These are phyloP conservation scores for Drosophila burlai DNA, from an alignment of 1,140 invertebrate species.

Conservation along the genomic window DNA sequence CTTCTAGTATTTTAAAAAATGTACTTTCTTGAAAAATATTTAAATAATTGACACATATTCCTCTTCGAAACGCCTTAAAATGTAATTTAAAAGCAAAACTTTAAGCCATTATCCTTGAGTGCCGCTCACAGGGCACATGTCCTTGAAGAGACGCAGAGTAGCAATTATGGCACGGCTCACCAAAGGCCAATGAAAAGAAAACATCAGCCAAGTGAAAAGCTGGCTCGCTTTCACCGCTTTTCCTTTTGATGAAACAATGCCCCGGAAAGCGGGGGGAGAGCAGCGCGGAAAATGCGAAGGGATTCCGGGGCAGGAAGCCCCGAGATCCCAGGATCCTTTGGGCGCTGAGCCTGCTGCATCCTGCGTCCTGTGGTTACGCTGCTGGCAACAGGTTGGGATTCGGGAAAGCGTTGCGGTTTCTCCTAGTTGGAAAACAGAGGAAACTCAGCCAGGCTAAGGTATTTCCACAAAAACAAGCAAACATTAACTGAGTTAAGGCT, in stretches of 20 bases:
- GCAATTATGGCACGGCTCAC: conserved; percentile 38
- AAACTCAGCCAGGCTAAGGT: not conserved
- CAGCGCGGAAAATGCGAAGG: not conserved
- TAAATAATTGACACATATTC: too few species aligned
- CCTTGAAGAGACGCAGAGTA: conserved; percentile 16
- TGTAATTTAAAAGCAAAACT: not conserved
- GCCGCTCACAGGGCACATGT: not conserved
- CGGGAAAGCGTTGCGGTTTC: conserved; percentile 3
- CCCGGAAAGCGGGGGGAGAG: conserved; percentile 4
- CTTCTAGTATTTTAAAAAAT: too few species aligned
- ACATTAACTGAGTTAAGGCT: not conserved
- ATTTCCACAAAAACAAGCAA: not conserved
- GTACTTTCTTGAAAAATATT: too few species aligned
- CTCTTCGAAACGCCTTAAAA: not conserved
- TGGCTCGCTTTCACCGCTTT: conserved; percentile 9
- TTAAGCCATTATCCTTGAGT: not conserved
- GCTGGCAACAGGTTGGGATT: conserved; percentile 27
- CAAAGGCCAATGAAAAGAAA: conserved; percentile 64
- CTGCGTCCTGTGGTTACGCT: conserved; percentile 19
- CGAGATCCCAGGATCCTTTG: not conserved
- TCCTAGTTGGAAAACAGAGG: not conserved
- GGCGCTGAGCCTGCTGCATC: conserved; percentile 3
- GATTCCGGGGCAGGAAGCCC: conserved; percentile 18
- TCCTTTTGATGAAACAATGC: conserved; percentile 53
- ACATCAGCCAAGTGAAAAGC: conserved; percentile 41